Evolutionary conservation across 1,140 invertebrate species (phyloP).

Genomic region (Drosophila nikananu): DNA sequence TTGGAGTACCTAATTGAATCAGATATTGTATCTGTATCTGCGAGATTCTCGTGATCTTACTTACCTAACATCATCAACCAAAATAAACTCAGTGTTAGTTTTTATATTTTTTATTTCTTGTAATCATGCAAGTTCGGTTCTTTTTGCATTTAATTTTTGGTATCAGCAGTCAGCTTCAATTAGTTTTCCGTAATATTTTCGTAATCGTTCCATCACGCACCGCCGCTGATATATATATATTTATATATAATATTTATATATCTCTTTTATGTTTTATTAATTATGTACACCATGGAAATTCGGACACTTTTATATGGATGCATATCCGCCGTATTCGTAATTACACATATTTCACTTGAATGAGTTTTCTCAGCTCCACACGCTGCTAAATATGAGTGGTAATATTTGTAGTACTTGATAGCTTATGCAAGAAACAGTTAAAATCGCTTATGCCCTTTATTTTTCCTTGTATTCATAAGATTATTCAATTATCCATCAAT

Average conservation of each 20-base stretch:
- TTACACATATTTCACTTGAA: constrained; percentile 51
- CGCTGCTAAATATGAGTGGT: constrained; percentile 44
- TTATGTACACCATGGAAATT: constrained; percentile 53
- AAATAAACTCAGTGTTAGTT: constrained; percentile 8
- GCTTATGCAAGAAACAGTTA: constrained; percentile 73
- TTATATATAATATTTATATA: constrained; percentile 41
- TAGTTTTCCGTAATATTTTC: constrained; percentile 40
- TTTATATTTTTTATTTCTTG: constrained; percentile 48
- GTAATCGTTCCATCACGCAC: constrained; percentile 15
- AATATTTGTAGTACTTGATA: constrained; percentile 48
- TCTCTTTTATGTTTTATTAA: constrained; percentile 9
- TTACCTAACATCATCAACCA: background rate
- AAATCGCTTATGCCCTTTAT: constrained; percentile 73
- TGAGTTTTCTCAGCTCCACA: constrained; percentile 35
- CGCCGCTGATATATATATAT: constrained; percentile 40
- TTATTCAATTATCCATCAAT: constrained; percentile 67
- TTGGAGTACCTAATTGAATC: constrained; percentile 23
- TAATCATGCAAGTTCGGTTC: constrained; percentile 38
- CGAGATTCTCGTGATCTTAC: background rate
- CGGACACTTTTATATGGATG: constrained; percentile 17
- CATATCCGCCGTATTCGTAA: constrained; percentile 34
- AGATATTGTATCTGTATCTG: background rate
- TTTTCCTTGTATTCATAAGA: constrained; percentile 71
- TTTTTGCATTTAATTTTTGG: constrained; percentile 67
- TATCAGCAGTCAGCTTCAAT: constrained; percentile 48